Conservation (phyloP, 2,888 invertebrate species). For the Steinernema scapterisci region DNA sequence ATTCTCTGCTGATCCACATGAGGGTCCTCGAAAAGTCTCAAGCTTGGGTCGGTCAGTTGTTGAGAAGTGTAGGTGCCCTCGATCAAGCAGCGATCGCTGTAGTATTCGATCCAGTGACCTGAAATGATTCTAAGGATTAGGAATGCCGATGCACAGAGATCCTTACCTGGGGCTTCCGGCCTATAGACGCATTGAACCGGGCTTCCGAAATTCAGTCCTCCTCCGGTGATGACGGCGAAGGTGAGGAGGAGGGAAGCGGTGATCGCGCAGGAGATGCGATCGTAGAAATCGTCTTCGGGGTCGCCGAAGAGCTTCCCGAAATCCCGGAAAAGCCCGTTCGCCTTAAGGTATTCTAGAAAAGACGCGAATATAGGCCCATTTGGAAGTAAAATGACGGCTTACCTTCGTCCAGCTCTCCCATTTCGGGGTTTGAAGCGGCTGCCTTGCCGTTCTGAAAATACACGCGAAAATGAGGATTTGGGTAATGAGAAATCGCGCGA, state of each 20-base stretch:
- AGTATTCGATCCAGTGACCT: slow-evolving; percentile 40
- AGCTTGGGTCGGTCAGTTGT: neutral
- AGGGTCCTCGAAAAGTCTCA: neutral
- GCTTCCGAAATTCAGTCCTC: slow-evolving; percentile 38
- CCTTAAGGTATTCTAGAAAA: neutral
- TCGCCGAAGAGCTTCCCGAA: slow-evolving; percentile 36
- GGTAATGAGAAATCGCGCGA: too few species aligned
- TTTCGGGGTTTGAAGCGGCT: too few species aligned
- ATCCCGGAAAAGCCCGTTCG: neutral
- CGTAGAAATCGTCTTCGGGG: slow-evolving; percentile 41
- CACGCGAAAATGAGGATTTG: too few species aligned
- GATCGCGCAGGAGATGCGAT: slow-evolving; percentile 39
- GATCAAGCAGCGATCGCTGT: slow-evolving; percentile 34
- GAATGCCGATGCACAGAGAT: neutral
- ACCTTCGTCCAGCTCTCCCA: too few species aligned
- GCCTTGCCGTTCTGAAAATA: too few species aligned
- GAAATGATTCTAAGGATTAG: neutral
- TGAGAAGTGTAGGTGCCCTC: neutral
- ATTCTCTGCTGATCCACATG: neutral
- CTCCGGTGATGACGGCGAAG: slow-evolving; percentile 36
- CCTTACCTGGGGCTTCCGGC: slow-evolving; percentile 35
- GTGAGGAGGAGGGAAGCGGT: slow-evolving; percentile 37
- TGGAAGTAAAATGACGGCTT: too few species aligned
- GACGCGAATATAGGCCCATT: too few species aligned
- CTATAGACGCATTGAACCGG: slow-evolving; percentile 39